Evolutionary conservation across 2,113 vertebrate species (phyloP), one percentile per base, ranked within the genome.

Genomic region (Nasalis larvatus): DNA sequence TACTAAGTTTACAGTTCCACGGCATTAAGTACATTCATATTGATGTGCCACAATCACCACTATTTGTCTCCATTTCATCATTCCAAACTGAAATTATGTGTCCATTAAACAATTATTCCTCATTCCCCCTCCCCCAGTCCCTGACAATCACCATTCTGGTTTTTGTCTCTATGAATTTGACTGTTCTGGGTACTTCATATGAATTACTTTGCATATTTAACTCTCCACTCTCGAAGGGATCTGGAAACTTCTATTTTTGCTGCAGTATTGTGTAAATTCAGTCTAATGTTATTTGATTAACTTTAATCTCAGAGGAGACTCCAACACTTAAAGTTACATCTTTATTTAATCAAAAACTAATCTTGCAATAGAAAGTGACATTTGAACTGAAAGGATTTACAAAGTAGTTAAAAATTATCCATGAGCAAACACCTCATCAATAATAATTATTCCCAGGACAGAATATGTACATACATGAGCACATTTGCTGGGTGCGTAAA

Each of bases 321-420:
- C 47, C 14, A 71, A 40, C 0, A 0, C 80, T 86, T 94, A 87
- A 78, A 93, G 52, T 93, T 56, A 76, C 63, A 76, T 95, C 0
- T 2, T 92, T 96, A 91, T 95, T 97, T 96, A 94, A 88, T 47
- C 8, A 83, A 93, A 96, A 95, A 20, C 21, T 69, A 82, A 68
- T 94, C 86, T 88, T 81, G 18, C 25, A 88, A 87, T 83, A 94
- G 77, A 92, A 97, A 96, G 47, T 54, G 25, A 60, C 0, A 0
- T 3, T 63, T n/a, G 86, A 97, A 68, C 52, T 6, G 1, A 45
- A 94, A 93, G 74, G 56, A 90, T 71, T 85, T 96, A 87, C 35
- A 74, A 1, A 86, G 74, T 13, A 85, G 94, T 90, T 69, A 91
- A 97, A 97, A 54, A 2, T n/a, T 7, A 52, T 60, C 54, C 73